phyloP scores from a whole-genome alignment of 2,797 vertebrate species.

The Tolypeutes matacus region DNA sequence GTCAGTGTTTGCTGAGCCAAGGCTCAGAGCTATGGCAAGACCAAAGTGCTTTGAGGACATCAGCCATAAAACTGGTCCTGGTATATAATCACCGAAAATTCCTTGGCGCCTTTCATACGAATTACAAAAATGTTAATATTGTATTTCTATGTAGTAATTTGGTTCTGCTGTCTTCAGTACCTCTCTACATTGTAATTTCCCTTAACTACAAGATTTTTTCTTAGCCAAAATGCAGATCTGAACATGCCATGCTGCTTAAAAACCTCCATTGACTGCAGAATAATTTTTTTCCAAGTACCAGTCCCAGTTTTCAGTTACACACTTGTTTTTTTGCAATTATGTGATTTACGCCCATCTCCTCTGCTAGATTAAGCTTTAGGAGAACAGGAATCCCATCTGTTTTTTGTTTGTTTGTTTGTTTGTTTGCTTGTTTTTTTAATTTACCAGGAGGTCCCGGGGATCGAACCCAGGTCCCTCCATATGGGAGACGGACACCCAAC shows the following conservation, averaged over 20 bases:
- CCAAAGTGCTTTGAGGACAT: background rate
- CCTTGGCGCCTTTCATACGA: background rate
- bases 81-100: background rate
- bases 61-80: background rate
- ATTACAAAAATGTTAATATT: constrained; percentile 34
- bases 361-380: background rate
- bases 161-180: constrained; percentile 17
- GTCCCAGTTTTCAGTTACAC: background rate
- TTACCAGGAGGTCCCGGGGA: too few relatives aligned
- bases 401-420: too few relatives aligned
- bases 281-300: background rate
- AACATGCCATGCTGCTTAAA: background rate
- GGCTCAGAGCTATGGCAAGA: background rate
- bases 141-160: constrained; percentile 4
- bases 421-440: too few relatives aligned
- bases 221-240: constrained; percentile 19
- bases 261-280: background rate
- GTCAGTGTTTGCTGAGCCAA: background rate
- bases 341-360: constrained; percentile 11
- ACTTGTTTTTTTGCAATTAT: background rate
- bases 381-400: background rate
- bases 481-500: too few relatives aligned
- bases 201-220: background rate
- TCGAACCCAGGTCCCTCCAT: too few relatives aligned
- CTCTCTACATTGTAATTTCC: background rate